Evolutionary conservation across 2,113 vertebrate species (phyloP).

Genomic region (Gulo gulo): DNA sequence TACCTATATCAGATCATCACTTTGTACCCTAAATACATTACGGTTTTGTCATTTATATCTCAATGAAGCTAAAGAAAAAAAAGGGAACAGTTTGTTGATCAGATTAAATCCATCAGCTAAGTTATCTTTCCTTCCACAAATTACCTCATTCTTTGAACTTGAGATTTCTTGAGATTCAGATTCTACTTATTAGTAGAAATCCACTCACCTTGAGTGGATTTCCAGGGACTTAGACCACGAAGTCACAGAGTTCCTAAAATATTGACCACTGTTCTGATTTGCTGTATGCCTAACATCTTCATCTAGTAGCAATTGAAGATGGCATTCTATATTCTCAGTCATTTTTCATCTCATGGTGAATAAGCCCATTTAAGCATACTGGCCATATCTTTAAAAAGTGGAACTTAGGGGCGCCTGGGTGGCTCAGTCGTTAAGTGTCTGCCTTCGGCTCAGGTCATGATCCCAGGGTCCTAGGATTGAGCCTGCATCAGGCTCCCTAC

Average conservation of each 20-base stretch:
- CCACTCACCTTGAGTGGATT: background rate
- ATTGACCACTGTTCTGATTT: background rate
- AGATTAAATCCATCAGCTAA: background rate
- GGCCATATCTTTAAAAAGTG: background rate
- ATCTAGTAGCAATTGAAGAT: background rate
- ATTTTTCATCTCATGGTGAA: background rate
- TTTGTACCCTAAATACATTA: background rate
- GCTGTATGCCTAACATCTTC: background rate
- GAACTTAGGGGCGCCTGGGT: background rate
- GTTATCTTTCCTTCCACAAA: background rate
- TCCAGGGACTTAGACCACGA: background rate
- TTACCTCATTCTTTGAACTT: background rate
- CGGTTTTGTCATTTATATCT: background rate
- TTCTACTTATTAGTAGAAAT: background rate
- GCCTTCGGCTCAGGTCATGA: too few relatives aligned
- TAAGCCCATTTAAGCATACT: background rate
- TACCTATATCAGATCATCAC: background rate
- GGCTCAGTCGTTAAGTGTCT: too few relatives aligned
- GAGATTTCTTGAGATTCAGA: background rate
- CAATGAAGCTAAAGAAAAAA: background rate
- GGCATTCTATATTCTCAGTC: background rate
- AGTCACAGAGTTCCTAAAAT: background rate
- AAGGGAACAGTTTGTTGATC: background rate
- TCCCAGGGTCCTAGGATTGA: too few relatives aligned
- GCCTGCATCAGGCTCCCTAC: too few relatives aligned